These are phyloP conservation scores for Pithys albifrons DNA, from an alignment of 2,113 vertebrate species.

Conservation along the genomic window DNA sequence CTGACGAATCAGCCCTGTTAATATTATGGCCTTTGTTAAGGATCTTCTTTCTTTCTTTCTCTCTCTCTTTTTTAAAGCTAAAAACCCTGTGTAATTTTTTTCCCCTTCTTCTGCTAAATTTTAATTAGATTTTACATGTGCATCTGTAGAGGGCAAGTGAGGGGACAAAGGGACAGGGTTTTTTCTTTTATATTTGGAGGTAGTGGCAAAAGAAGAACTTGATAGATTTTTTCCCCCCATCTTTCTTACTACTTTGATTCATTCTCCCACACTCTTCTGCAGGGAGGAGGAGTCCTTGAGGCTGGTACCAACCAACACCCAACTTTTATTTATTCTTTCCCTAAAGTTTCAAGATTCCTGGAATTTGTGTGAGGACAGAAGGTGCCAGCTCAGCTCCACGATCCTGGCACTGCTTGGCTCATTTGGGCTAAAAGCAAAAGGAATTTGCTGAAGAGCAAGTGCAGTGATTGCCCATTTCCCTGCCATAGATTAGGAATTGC, in stretches of 20 bases:
- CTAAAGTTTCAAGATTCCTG: background rate
- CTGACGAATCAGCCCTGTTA: slow-evolving; percentile 87
- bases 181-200: background rate
- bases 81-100: slow-evolving; percentile 73
- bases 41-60: slow-evolving; percentile 33
- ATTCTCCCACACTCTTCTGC: background rate
- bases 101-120: slow-evolving; percentile 45
- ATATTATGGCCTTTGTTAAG: slow-evolving; percentile 93
- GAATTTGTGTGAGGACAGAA: background rate
- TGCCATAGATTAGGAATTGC: fast-evolving
- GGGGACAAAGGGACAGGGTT: slow-evolving; percentile 44
- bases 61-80: slow-evolving; percentile 80
- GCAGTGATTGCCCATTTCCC: background rate
- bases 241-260: background rate
- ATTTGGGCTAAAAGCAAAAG: background rate
- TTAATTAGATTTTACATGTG: slow-evolving; percentile 66
- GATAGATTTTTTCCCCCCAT: background rate
- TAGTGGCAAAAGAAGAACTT: background rate
- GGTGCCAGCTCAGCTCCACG: background rate
- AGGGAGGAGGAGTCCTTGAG: background rate
- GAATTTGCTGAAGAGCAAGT: fast-evolving
- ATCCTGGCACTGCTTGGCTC: background rate
- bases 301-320: background rate
- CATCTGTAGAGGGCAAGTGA: slow-evolving; percentile 42
- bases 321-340: background rate